Percentiles rank a stretch among this genome's conserved stretches.
Conservation (phyloP, 1,140 invertebrate species). For the Adelges cooleyi region DNA sequence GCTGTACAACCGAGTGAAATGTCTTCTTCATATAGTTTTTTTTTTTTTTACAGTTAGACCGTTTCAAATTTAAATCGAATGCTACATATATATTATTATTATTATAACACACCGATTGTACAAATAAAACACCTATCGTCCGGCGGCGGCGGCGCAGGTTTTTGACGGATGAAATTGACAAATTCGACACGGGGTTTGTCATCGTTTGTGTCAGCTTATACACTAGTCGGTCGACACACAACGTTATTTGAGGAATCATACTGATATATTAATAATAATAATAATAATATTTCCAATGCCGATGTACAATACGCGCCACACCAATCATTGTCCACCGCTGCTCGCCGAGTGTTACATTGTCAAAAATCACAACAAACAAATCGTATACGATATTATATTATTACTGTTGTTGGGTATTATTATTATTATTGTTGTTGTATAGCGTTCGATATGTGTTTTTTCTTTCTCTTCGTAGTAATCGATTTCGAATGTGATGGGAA, state of each 20-base stretch:
- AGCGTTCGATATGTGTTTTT: not conserved
- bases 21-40: no score
- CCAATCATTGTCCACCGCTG: no score
- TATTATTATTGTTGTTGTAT: slow-evolving; percentile 5
- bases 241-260: no score
- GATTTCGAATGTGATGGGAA: slow-evolving; percentile 23
- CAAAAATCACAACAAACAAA: slow-evolving; percentile 3
- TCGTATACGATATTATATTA: no score
- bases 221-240: no score
- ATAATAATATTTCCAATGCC: no score
- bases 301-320: no score
- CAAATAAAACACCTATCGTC: not conserved
- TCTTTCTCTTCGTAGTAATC: not conserved
- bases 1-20: no score
- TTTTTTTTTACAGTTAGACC: slow-evolving; percentile 8
- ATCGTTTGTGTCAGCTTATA: no score
- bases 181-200: not conserved
- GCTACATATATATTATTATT: not conserved
- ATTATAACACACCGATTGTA: not conserved
- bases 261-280: no score
- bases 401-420: no score
- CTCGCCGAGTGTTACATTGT: not conserved
- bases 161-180: not conserved
- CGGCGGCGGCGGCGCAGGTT: not conserved
- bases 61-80: slow-evolving; percentile 21